These are phyloP conservation scores for Strix aluco DNA, from an alignment of 2,113 vertebrate genomes.

Conservation along the genomic window DNA sequence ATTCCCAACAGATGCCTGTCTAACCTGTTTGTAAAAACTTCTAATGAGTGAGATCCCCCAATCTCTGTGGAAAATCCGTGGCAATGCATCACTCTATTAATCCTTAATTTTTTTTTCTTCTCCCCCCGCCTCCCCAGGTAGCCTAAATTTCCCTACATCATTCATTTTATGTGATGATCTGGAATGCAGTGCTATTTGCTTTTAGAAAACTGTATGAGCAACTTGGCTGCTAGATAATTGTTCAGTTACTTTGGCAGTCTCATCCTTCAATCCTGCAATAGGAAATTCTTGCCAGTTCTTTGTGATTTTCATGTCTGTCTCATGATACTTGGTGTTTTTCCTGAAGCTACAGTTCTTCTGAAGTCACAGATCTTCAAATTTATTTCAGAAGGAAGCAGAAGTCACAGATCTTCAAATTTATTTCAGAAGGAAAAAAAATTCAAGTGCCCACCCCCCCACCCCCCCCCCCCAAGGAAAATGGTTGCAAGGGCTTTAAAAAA, in stretches of 20 bases:
- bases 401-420: background rate
- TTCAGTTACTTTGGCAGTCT: conserved; percentile 44
- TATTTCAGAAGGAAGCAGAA: background rate
- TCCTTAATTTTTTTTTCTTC: background rate
- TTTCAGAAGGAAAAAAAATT: background rate
- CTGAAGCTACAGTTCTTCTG: background rate
- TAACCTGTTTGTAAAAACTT: conserved; percentile 25
- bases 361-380: background rate
- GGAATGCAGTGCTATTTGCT: conserved; percentile 11
- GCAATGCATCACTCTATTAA: background rate
- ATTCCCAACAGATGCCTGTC: conserved; percentile 23
- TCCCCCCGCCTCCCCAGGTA: rapidly evolving
- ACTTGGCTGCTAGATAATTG: conserved; percentile 48
- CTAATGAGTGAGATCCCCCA: background rate
- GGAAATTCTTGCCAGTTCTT: conserved; percentile 42
- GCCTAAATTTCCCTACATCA: background rate
- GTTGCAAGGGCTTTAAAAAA: background rate
- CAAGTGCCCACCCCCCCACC: background rate
- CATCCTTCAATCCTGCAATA: background rate
- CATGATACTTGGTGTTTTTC: conserved; percentile 1
- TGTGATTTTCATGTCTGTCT: conserved; percentile 37
- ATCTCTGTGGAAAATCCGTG: background rate
- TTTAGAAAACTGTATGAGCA: conserved; percentile 28
- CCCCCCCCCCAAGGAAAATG: background rate
- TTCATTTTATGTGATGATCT: conserved; percentile 24